Base-by-base conservation (phyloP, 2,113 vertebrate species). In the Oryzias woworae region DNA sequence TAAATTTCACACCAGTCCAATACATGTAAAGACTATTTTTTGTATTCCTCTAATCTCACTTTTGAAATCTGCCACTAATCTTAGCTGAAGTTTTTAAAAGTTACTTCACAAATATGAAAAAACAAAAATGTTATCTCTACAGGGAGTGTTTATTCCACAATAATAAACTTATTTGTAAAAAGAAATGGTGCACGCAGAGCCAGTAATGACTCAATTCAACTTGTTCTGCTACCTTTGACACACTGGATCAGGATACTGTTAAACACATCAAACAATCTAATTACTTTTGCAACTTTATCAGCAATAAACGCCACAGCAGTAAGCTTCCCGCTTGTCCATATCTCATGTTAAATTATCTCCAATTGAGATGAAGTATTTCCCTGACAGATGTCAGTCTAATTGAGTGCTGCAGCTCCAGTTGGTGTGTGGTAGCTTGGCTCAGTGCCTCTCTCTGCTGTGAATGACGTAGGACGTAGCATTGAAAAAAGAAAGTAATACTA, bases 301-400 rank as follows among this genome's bases (percentile, higher is more conserved):
- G 77, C 42, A 36, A 46, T 44, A 44, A 74, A 73, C 66, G 74
- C 68, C 47, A 55, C 43, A 17, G 74, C 70, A 62, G 54, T 63
- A 28, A 50, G 70, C 67, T 44, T 75, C 71, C 73, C 56, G 64
- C 55, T 70, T 66, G 60, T 55, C 73, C 57, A 56, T 77, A 69
- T 73, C 70, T 62, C 71, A 62, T 73, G 71, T 71, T 77, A 67
- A 70, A 75, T 82, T 58, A 75, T 82, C 66, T 81, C 49, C 10
- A 10, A 75, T 72, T 73, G 71, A 81, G 51, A 74, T 81, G 42
- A 51, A 69, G 63, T 62, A 42, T 73, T 71, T 81, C 60, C 51
- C 54, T 79, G 86, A 66, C 81, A 88, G 66, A 83, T 76, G 83
- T 70, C 82, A 71, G 71, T 81, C 75, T 83, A 87, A 87, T 75